These are phyloP conservation scores for Caenorhabditis sp. DNA, from an alignment of 2,888 invertebrate genomes.

Conservation along the genomic window DNA sequence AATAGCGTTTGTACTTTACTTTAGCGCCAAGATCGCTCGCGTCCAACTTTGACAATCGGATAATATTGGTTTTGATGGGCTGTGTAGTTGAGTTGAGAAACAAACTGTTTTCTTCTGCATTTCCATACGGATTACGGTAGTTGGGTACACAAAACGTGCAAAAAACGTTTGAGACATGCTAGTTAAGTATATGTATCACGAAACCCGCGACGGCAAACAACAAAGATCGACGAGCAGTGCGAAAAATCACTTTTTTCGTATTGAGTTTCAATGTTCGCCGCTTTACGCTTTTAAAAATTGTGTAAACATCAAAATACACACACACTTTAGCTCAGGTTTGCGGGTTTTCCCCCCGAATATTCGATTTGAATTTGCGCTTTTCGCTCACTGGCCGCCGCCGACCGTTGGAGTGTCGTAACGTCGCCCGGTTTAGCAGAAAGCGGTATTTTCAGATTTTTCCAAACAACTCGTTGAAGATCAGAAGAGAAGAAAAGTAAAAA, in stretches of 20 bases:
- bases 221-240: constrained; percentile 21
- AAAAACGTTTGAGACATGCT: constrained; percentile 10
- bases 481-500: no score
- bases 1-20: no score
- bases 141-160: background rate
- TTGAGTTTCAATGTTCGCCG: background rate
- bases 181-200: constrained; percentile 41
- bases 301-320: constrained; percentile 11
- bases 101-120: background rate
- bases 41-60: constrained; percentile 13
- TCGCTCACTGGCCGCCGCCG: no score
- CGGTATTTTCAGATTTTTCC: no score
- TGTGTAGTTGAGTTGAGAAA: no score
- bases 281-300: constrained; percentile 14
- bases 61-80: background rate
- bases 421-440: no score
- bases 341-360: no score
- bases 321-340: no score
- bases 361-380: no score
- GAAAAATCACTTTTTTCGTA: constrained; percentile 18
- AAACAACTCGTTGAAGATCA: no score
- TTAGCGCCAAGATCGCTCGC: no score
- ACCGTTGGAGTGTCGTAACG: no score
- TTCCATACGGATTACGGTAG: constrained; percentile 28
- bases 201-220: constrained; percentile 22